These are phyloP conservation scores for Poeciliopsis presidionis DNA, from an alignment of 2,797 vertebrate genomes.

Conservation along the genomic window DNA sequence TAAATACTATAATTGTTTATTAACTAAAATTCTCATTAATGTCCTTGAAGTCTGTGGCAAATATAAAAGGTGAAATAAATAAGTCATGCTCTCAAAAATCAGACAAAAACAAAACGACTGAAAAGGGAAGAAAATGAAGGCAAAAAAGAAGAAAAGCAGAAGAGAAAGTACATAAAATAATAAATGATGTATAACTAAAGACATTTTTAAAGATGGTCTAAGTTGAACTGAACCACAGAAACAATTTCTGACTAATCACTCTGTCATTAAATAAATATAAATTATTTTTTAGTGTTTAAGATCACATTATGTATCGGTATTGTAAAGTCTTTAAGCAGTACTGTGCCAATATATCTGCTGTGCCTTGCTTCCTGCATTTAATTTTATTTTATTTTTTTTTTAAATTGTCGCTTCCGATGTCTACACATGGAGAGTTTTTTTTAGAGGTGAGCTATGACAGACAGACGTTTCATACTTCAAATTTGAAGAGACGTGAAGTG, in stretches of 20 bases:
- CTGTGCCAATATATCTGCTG: background rate
- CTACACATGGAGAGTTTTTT: background rate
- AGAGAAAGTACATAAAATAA: background rate
- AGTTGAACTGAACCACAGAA: background rate
- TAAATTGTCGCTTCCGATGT: background rate
- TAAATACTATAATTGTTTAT: too few relatives aligned
- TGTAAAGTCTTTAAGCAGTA: background rate
- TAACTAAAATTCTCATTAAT: too few relatives aligned
- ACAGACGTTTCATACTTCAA: background rate
- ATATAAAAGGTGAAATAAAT: too few relatives aligned
- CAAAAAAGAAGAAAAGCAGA: background rate
- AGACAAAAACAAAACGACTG: background rate
- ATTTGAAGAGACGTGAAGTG: background rate
- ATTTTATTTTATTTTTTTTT: too few relatives aligned
- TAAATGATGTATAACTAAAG: background rate
- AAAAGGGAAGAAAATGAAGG: background rate
- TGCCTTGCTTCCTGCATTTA: background rate
- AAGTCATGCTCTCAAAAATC: background rate
- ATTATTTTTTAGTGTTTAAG: background rate
- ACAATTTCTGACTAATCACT: background rate
- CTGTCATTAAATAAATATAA: background rate
- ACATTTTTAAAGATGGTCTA: background rate
- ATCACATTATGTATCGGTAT: background rate
- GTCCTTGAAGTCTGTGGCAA: too few relatives aligned
- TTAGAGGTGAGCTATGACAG: background rate